These are phyloP conservation scores for Druceiella hillmani DNA, from an alignment of 2,888 invertebrate species.

Conservation along the genomic window DNA sequence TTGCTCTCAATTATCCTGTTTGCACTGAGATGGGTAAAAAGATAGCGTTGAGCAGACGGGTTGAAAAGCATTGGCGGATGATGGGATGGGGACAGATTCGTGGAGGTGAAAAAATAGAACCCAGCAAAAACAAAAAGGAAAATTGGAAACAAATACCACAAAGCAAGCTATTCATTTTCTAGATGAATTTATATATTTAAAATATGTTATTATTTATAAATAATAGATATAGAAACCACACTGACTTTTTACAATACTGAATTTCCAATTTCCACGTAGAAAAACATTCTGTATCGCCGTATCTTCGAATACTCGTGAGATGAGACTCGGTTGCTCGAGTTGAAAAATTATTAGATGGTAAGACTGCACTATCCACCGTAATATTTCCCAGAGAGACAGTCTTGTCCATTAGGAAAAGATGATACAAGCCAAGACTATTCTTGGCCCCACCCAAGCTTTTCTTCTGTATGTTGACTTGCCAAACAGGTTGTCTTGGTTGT, in stretches of 20 bases:
- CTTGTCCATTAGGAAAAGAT: slow-evolving; percentile 82
- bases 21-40: slow-evolving; percentile 99
- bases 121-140: slow-evolving; percentile 54
- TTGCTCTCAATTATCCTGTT: slow-evolving; percentile 93
- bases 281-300: slow-evolving; percentile 87
- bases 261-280: slow-evolving; percentile 91
- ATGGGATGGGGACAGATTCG: slow-evolving; percentile 99
- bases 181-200: too few relatives aligned
- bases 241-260: slow-evolving; percentile 87
- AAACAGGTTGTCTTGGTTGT: slow-evolving; percentile 80
- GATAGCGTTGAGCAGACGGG: slow-evolving; percentile 96
- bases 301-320: slow-evolving; percentile 63
- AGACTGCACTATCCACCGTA: slow-evolving; percentile 52
- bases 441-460: slow-evolving; percentile 75
- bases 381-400: slow-evolving; percentile 76
- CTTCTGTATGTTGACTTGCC: slow-evolving; percentile 84
- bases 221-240: too few relatives aligned
- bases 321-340: slow-evolving; percentile 48
- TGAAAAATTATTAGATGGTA: slow-evolving; percentile 21
- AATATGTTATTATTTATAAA: too few relatives aligned
- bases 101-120: slow-evolving; percentile 93
- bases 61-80: slow-evolving; percentile 99
- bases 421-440: slow-evolving; percentile 71
- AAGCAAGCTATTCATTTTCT: too few relatives aligned
- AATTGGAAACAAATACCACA: too few relatives aligned